Evolutionary conservation across 2,797 vertebrate genomes (phyloP), one percentile per base, ranked within the genome.

Genomic region (Myripristis jacobus): DNA sequence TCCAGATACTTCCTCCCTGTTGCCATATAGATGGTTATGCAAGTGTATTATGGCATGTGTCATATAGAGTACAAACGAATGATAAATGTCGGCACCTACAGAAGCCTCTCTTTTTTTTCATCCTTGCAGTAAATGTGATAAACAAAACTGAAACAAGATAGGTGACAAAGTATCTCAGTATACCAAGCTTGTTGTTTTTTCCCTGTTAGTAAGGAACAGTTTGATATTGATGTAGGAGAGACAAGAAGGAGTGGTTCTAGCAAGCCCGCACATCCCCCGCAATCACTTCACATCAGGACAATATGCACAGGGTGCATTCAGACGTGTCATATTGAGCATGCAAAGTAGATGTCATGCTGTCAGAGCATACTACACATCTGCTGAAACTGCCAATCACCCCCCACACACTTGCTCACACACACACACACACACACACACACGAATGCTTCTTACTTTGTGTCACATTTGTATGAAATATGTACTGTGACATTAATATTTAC

Each of bases 321-420:
- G 66, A 89, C 74, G 68, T 89, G 84, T 89, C 89, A 88, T 89
- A 89, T 84, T 87, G 82, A 89, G 84, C 84, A 88, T 88, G 84
- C 87, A 90, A 91, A 92, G 82, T 91, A 91, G 89, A 92, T 89
- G 87, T 90, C 88, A 82, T 70, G 85, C 89, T 90, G 86, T 90
- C 89, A 85, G 68, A 74, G 71, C 79, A 80, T 80, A 61, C 77
- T 81, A 71, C 81, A 88, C 90, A 89, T 92, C 88, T 86, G 86
- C 64, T 90, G 78, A 82, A 81, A 80, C 66, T 89, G 92, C 83
- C 85, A 87, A 79, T 88, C 55, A 22, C 67, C 67, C 62, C 75
- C 58, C 53, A 77, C 78, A 54, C 79, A 48, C n/a, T 18, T 27
- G 54, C 76, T 77, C 66, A 58, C 43, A 53, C 79, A 82, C 71